Conservation (phyloP, 2,797 vertebrate species). For the Sebastes jordani region DNA sequence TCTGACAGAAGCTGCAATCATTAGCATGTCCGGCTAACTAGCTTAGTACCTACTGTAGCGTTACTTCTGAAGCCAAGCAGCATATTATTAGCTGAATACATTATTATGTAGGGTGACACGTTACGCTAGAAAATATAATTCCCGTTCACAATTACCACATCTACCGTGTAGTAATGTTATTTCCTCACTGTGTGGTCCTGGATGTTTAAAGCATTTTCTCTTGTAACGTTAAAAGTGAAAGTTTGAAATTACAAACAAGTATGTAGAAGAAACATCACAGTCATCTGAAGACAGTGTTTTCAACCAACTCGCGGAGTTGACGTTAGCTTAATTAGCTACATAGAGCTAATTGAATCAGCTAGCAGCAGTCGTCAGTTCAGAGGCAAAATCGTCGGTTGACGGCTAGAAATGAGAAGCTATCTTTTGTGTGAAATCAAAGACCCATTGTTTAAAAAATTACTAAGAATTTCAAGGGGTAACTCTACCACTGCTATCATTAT, state of each 20-base stretch:
- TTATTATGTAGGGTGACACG: background rate
- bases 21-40: too few relatives aligned
- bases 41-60: background rate
- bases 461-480: background rate
- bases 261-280: background rate
- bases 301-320: too few relatives aligned
- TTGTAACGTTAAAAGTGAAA: background rate
- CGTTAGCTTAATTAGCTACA: too few relatives aligned
- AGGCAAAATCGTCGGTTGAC: background rate
- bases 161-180: background rate
- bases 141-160: background rate
- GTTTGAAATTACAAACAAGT: background rate
- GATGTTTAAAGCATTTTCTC: background rate
- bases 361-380: background rate
- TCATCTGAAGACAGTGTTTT: rapidly evolving
- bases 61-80: too few relatives aligned
- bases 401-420: background rate
- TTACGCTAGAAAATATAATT: background rate
- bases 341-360: background rate
- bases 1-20: background rate
- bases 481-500: background rate
- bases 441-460: background rate
- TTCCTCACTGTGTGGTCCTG: background rate
- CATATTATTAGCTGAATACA: background rate
- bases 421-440: background rate